A percentile compares a stretch with the other conserved stretches of the same genome.
These are phyloP conservation scores for Haemorhous mexicanus DNA, from an alignment of 2,113 vertebrate genomes.

Conservation along the genomic window DNA sequence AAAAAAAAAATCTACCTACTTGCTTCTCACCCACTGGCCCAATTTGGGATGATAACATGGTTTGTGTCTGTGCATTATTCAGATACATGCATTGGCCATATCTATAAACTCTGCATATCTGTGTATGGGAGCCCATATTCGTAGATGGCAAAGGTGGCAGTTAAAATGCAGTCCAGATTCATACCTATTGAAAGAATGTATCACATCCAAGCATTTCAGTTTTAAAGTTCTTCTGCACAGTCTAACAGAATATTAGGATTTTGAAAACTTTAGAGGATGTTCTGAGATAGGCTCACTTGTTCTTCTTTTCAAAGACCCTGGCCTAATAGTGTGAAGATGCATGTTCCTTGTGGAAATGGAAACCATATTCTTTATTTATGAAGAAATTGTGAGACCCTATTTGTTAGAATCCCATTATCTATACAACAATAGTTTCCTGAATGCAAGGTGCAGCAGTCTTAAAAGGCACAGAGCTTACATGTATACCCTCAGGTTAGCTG, in stretches of 20 bases:
- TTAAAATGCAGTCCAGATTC: not conserved
- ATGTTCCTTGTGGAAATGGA: not conserved
- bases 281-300: not conserved
- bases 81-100: not conserved
- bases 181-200: not conserved
- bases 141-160: not conserved
- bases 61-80: rapidly evolving
- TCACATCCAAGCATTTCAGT: not conserved
- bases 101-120: not conserved
- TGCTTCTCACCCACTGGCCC: not conserved
- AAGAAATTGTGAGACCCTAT: not conserved
- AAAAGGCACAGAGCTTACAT: not conserved
- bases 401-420: not conserved
- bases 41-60: not conserved
- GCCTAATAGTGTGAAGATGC: not conserved
- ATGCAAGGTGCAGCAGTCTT: not conserved
- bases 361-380: not conserved
- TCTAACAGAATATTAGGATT: not conserved
- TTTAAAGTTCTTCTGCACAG: not conserved
- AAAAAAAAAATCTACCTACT: not conserved
- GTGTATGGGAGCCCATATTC: not conserved
- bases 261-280: not conserved
- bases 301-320: not conserved
- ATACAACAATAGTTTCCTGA: not conserved
- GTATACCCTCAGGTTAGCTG: not conserved